Evolutionary conservation across 2,113 vertebrate species (phyloP).

Genomic region (Cercopithecus mona): DNA sequence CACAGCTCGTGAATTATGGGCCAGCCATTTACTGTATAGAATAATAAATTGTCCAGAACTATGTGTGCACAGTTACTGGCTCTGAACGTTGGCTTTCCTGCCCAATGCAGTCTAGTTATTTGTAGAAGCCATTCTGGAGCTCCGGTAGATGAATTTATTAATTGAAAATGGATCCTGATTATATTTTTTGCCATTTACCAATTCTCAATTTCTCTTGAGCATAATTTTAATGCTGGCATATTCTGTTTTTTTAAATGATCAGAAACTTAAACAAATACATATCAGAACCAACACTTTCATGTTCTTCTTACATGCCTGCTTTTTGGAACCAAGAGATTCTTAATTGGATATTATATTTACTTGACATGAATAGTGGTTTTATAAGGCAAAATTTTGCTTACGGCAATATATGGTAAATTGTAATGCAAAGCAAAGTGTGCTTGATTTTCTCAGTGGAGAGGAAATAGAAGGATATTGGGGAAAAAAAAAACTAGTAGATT

Average conservation of each 20-base stretch:
- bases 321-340: slow-evolving; percentile 38
- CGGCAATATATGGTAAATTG: not conserved
- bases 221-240: slow-evolving; percentile 41
- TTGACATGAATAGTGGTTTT: not conserved
- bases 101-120: slow-evolving; percentile 1
- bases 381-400: not conserved
- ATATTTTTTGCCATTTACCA: slow-evolving; percentile 34
- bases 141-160: slow-evolving; percentile 25
- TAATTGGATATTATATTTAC: slow-evolving; percentile 48
- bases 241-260: slow-evolving; percentile 38
- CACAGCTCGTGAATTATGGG: slow-evolving; percentile 82
- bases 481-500: not conserved
- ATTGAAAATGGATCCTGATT: slow-evolving; percentile 20
- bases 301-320: slow-evolving; percentile 32
- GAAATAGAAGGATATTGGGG: not conserved
- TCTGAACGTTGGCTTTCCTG: slow-evolving; percentile 66
- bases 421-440: not conserved
- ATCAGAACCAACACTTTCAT: slow-evolving; percentile 2
- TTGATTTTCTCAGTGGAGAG: not conserved
- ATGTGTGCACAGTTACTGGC: slow-evolving; percentile 55
- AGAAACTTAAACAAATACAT: slow-evolving; percentile 40
- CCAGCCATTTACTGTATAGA: slow-evolving; percentile 80
- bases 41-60: slow-evolving; percentile 81
- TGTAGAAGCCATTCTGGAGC: slow-evolving; percentile 38
- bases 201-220: slow-evolving; percentile 31